Evolutionary conservation across 1,140 invertebrate genomes (phyloP), one percentile per base, ranked within the genome.

Genomic region (Rhopalosiphum maidis): DNA sequence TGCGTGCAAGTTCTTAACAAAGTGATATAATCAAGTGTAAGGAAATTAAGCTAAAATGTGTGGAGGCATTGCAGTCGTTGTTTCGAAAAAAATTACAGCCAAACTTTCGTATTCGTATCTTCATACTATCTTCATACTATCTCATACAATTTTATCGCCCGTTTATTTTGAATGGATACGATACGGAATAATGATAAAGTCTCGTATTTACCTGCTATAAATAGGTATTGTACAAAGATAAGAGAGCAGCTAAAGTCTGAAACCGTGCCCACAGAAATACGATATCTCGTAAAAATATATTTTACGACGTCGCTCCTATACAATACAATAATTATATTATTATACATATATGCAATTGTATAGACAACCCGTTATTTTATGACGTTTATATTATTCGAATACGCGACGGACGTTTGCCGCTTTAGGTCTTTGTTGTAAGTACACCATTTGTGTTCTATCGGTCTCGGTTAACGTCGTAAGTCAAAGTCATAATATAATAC

Each of bases 221-320:
- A n/a, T 23, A 54, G 51, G 22, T 54, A n/a, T 5, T 9, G 1
- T 48, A 48, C 60, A 77, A 21, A 77, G 60, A 77, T 77, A 77
- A 77, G 30, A n/a, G n/a, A n/a, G n/a, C 30, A n/a, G 30, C 4
- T n/a, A 2, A 77, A 77, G 30, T 77, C 60, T 77, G 15, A 77
- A n/a, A 77, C 30, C 30, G 30, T n/a, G 5, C 30, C 60, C 60
- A n/a, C 30, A 15, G 60, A 77, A 77, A 77, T 21, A n/a, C 30
- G 60, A 77, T 68, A n/a, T 77, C n/a, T n/a, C 60, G n/a, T 77
- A n/a, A 77, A 77, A 77, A n/a, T 77, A 77, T 77, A 77, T n/a
- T 77, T 77, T 77, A 77, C 30, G 60, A 77, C 60, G 60, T 35
- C 60, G 1, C n/a, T n/a, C 60, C 4, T 77, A 41, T 41, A n/a